Percentiles rank a stretch among this genome's conserved stretches.
phyloP scores from a whole-genome alignment of 2,113 vertebrate genomes.

The Lates calcarifer region DNA sequence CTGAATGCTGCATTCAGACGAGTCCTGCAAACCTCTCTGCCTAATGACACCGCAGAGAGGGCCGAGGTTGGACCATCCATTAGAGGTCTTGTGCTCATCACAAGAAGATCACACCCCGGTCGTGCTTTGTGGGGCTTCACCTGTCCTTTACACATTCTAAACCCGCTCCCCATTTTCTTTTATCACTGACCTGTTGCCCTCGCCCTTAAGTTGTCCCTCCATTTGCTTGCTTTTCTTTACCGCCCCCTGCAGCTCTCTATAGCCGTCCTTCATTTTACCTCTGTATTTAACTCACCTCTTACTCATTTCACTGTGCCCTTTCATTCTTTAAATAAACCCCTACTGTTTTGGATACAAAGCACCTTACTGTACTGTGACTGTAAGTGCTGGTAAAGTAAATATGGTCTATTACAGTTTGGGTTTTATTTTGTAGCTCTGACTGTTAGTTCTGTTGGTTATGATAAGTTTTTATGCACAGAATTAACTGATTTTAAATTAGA shows the following conservation, averaged over 20 bases:
- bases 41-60: conserved; percentile 71
- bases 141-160: conserved; percentile 57
- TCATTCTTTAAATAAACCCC: not conserved
- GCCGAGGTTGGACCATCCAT: conserved; percentile 66
- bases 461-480: not conserved
- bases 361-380: not conserved
- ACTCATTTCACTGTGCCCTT: not conserved
- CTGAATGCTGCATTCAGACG: conserved; percentile 56
- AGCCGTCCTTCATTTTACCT: not conserved
- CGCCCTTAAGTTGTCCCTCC: not conserved
- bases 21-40: conserved; percentile 57
- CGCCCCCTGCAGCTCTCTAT: not conserved
- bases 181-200: conserved; percentile 35
- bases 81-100: conserved; percentile 47
- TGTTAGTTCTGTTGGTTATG: not conserved
- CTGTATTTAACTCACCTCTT: not conserved
- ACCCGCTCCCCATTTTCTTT: conserved; percentile 29
- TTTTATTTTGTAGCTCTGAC: not conserved
- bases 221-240: conserved; percentile 9
- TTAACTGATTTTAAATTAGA: not conserved
- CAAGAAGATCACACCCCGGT: conserved; percentile 25
- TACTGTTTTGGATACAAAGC: not conserved
- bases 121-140: conserved; percentile 42
- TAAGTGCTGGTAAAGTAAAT: not conserved
- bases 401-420: not conserved